Conservation (phyloP, 2,888 invertebrate genomes). For the Laspeyria flexula region DNA sequence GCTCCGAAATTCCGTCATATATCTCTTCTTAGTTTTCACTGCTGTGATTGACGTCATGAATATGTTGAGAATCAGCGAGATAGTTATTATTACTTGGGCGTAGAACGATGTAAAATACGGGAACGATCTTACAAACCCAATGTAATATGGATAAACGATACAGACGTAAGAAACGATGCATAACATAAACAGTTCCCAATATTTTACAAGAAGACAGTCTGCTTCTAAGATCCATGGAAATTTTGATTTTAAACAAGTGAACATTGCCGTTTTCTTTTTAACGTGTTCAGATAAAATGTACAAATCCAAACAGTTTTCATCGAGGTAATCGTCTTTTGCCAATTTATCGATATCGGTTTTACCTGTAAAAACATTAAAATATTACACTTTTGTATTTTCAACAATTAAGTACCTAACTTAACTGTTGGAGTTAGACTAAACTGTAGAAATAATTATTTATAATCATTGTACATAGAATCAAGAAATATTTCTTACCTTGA, state of each 20-base stretch:
- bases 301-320: constrained; percentile 73
- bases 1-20: constrained; percentile 63
- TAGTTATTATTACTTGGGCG: constrained; percentile 68
- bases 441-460: too few relatives aligned
- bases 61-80: constrained; percentile 74
- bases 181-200: constrained; percentile 80
- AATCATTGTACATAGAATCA: too few relatives aligned
- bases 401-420: too few relatives aligned
- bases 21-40: constrained; percentile 76
- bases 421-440: too few relatives aligned
- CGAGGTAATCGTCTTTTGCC: constrained; percentile 65
- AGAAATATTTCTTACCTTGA: constrained; percentile 70
- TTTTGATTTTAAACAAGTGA: constrained; percentile 68
- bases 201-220: constrained; percentile 72
- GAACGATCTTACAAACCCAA: constrained; percentile 72
- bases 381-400: too few relatives aligned
- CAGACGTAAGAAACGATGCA: constrained; percentile 72
- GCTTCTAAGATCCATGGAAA: constrained; percentile 83
- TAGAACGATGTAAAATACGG: constrained; percentile 70
- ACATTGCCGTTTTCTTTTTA: constrained; percentile 66
- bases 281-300: constrained; percentile 79
- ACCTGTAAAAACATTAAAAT: constrained; percentile 53
- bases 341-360: constrained; percentile 62
- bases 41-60: constrained; percentile 75
- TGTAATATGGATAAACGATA: constrained; percentile 79